Evolutionary conservation across 2,888 invertebrate species (phyloP).

Genomic region (Sinotaia quadrata): DNA sequence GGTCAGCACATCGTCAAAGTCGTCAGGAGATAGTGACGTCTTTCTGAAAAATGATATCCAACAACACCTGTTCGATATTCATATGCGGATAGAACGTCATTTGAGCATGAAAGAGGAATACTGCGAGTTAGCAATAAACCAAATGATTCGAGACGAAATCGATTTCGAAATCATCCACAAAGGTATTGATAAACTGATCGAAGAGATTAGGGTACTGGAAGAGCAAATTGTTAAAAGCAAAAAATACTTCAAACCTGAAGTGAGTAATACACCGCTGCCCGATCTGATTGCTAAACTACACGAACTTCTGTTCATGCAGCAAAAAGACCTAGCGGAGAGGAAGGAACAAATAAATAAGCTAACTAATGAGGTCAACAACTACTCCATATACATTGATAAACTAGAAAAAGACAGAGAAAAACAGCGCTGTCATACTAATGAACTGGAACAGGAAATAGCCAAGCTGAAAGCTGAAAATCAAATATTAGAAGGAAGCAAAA

Average conservation of each 20-base stretch:
- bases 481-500: no score
- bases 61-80: conserved; percentile 33
- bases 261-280: no score
- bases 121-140: no score
- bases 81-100: conserved; percentile 33
- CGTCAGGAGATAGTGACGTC: conserved; percentile 15
- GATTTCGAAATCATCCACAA: conserved; percentile 29
- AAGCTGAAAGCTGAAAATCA: no score
- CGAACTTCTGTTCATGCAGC: no score
- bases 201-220: conserved; percentile 18
- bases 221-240: conserved; percentile 4
- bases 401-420: conserved; percentile 44
- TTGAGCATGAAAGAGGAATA: neutral
- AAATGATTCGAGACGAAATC: conserved; percentile 34
- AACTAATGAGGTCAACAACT: conserved; percentile 32
- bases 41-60: conserved; percentile 19
- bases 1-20: neutral
- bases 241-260: no score
- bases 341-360: conserved; percentile 16
- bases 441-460: conserved; percentile 30
- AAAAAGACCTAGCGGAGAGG: conserved; percentile 16
- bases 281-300: no score
- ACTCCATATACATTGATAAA: conserved; percentile 49
- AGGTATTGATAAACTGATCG: conserved; percentile 28
- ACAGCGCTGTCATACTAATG: conserved; percentile 37